Evolutionary conservation across 2,113 vertebrate genomes (phyloP).

Genomic region (Strix uralensis): DNA sequence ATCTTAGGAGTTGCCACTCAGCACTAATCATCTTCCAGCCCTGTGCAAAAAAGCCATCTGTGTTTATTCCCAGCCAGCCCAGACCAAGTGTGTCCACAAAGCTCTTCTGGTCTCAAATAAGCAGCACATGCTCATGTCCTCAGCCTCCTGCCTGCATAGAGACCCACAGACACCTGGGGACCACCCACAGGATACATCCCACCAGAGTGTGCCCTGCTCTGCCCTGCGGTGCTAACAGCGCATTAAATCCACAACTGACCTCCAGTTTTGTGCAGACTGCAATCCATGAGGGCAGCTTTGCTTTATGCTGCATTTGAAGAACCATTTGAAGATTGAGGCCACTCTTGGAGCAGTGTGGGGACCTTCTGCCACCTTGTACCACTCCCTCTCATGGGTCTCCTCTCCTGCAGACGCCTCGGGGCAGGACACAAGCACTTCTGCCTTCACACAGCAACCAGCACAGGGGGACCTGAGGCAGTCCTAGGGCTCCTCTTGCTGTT

Average conservation of each 20-base stretch:
- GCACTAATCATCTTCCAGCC: not conserved
- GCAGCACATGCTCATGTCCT: accelerated
- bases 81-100: not conserved
- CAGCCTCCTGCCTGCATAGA: not conserved
- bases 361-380: not conserved
- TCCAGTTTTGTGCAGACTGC: not conserved
- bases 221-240: not conserved
- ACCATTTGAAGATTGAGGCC: not conserved
- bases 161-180: not conserved
- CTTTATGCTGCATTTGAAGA: not conserved
- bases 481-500: not conserved
- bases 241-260: not conserved
- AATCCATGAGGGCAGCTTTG: not conserved
- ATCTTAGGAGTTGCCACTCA: not conserved
- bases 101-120: accelerated
- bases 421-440: not conserved
- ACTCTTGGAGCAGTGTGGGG: not conserved
- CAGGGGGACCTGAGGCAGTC: not conserved
- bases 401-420: not conserved
- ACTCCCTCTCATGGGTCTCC: not conserved
- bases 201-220: not conserved
- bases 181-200: not conserved
- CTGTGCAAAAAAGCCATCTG: too few species aligned
- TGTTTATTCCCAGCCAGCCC: not conserved
- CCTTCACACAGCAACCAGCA: not conserved